Evolutionary conservation across 2,797 vertebrate genomes (phyloP).

Genomic region (Sebastiscus tertius): DNA sequence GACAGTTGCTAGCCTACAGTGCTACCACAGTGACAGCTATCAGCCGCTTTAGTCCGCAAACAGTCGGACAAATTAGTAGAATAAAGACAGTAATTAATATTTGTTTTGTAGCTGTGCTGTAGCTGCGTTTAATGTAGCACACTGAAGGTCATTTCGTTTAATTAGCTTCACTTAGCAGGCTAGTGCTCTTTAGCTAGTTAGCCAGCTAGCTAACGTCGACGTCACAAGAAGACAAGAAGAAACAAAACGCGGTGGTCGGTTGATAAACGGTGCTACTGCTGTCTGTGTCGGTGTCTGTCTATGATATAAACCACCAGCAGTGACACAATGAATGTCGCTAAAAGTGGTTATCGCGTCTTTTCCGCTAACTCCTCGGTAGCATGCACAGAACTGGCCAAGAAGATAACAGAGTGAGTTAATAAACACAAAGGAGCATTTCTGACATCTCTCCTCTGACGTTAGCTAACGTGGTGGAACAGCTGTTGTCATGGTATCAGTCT

Average conservation of each 20-base stretch:
- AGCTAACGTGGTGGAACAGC: neutral
- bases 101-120: neutral
- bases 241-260: neutral
- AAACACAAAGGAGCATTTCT: neutral
- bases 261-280: neutral
- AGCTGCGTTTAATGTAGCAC: neutral
- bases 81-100: neutral
- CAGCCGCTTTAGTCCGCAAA: neutral
- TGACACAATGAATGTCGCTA: constrained; percentile 91
- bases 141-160: neutral
- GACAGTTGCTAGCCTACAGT: neutral
- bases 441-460: neutral
- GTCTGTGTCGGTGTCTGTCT: neutral
- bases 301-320: neutral
- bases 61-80: neutral
- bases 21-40: neutral
- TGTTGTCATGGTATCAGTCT: neutral
- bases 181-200: constrained; percentile 20
- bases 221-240: constrained; percentile 3
- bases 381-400: constrained; percentile 96
- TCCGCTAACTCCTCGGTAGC: constrained; percentile 95
- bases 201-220: constrained; percentile 17
- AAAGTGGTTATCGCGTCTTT: constrained; percentile 94
- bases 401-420: constrained; percentile 91
- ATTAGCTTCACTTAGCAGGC: neutral